phyloP scores from a whole-genome alignment of 2,888 invertebrate genomes.

The Parelbella ahira region DNA sequence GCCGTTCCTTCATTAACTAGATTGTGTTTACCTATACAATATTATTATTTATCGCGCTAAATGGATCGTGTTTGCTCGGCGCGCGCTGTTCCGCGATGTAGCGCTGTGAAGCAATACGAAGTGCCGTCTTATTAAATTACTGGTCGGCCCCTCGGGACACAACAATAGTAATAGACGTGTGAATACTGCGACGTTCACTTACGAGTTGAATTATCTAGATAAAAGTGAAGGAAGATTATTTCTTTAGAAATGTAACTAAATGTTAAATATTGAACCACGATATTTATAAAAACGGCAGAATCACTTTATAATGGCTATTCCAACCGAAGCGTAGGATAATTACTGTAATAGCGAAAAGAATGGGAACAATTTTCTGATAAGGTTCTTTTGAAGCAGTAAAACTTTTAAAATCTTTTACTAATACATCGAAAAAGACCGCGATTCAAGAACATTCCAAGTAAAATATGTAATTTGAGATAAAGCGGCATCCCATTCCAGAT shows the following conservation, averaged over 20 bases:
- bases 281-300: no score
- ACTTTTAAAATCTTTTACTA: constrained; percentile 41
- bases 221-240: no score
- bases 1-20: constrained; percentile 64
- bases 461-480: constrained; percentile 81
- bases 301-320: no score
- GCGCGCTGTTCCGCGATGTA: constrained; percentile 26
- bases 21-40: constrained; percentile 48
- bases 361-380: constrained; percentile 21
- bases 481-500: constrained; percentile 77
- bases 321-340: constrained; percentile 3
- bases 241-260: no score
- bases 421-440: constrained; percentile 55
- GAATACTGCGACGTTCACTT: no score
- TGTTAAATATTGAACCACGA: no score
- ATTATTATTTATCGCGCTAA: constrained; percentile 41
- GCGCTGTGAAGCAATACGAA: no score
- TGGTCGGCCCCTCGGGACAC: no score
- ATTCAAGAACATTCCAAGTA: constrained; percentile 71
- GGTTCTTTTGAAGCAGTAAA: constrained; percentile 20
- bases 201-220: no score
- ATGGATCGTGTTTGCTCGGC: constrained; percentile 43
- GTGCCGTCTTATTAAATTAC: no score
- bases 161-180: no score
- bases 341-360: constrained; percentile 15